phyloP scores from a whole-genome alignment of 2,888 invertebrate genomes.

The Tetrapedia diversipes region DNA sequence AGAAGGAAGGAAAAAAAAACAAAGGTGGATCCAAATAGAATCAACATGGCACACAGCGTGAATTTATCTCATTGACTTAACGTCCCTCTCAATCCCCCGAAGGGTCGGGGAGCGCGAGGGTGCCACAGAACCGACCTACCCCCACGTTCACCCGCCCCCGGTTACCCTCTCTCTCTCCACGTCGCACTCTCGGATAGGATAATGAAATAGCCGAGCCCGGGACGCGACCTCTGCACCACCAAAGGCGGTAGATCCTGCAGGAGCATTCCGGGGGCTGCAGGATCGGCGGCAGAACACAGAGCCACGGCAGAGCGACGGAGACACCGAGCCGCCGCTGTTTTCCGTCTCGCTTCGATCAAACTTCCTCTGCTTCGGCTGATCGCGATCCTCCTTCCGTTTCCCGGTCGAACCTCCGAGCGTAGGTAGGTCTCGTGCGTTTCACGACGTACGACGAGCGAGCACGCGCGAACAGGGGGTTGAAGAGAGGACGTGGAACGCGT shows the following conservation, averaged over 20 bases:
- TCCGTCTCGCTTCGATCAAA: too few species aligned
- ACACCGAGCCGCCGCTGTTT: not conserved
- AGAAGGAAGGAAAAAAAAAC: not conserved
- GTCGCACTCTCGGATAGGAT: slow-evolving; percentile 67
- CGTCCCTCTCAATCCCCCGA: slow-evolving; percentile 55
- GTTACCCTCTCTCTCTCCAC: not conserved
- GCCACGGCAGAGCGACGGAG: not conserved
- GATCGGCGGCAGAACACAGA: slow-evolving; percentile 9
- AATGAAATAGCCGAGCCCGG: slow-evolving; percentile 75
- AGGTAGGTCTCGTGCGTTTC: slow-evolving; percentile 55
- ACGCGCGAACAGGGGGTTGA: slow-evolving; percentile 15
- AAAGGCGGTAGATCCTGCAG: slow-evolving; percentile 45
- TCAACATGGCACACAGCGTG: slow-evolving; percentile 72
- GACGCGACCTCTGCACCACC: slow-evolving; percentile 54
- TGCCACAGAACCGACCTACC: slow-evolving; percentile 29
- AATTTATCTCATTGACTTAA: slow-evolving; percentile 76
- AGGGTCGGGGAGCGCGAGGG: slow-evolving; percentile 37
- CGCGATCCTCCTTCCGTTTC: slow-evolving; percentile 19
- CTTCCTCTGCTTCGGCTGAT: slow-evolving; percentile 24
- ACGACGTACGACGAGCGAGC: slow-evolving; percentile 35
- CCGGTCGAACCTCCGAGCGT: slow-evolving; percentile 44
- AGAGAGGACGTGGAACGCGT: not conserved
- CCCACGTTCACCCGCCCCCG: slow-evolving; percentile 4
- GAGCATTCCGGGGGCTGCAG: slow-evolving; percentile 34
- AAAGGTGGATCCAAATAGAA: slow-evolving; percentile 46